phyloP scores from a whole-genome alignment of 2,113 vertebrate genomes.

The Austrofundulus limnaeus region DNA sequence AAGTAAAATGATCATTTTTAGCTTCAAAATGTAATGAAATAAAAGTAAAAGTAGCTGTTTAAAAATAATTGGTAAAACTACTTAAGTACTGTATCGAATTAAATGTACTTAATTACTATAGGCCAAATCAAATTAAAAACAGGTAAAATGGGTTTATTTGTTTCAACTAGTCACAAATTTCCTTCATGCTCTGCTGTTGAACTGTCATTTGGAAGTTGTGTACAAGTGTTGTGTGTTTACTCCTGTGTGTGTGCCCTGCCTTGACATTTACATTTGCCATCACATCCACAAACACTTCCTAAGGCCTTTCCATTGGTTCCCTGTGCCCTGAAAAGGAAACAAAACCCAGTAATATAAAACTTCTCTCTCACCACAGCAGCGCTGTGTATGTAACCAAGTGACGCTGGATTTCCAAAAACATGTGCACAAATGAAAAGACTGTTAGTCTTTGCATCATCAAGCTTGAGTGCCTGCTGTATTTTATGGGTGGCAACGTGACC shows the following conservation, averaged over 20 bases:
- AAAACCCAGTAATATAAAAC: background rate
- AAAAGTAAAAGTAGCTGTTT: too few species aligned
- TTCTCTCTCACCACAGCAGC: slow-evolving; percentile 18
- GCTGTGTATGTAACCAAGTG: background rate
- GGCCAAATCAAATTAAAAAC: too few species aligned
- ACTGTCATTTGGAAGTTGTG: background rate
- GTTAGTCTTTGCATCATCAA: slow-evolving; percentile 42
- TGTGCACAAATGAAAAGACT: slow-evolving; percentile 27
- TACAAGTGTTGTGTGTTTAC: background rate
- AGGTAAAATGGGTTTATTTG: too few species aligned
- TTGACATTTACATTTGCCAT: slow-evolving; percentile 90
- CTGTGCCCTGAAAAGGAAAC: slow-evolving; percentile 15
- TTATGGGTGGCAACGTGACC: slow-evolving; percentile 71
- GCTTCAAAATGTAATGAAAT: too few species aligned
- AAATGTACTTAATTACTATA: too few species aligned
- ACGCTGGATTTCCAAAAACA: slow-evolving; percentile 22
- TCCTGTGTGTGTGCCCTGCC: slow-evolving; percentile 85
- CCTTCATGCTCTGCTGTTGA: too few species aligned
- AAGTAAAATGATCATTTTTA: too few species aligned
- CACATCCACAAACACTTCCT: slow-evolving; percentile 85
- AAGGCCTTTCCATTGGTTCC: slow-evolving; percentile 54
- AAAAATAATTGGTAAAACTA: too few species aligned
- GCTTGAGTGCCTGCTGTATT: slow-evolving; percentile 70
- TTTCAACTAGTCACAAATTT: too few species aligned
- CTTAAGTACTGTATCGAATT: too few species aligned